A percentile compares a stretch with the other conserved stretches of the same genome.
Conservation (phyloP, 2,797 vertebrate species). For the Micromesistius poutassou region DNA sequence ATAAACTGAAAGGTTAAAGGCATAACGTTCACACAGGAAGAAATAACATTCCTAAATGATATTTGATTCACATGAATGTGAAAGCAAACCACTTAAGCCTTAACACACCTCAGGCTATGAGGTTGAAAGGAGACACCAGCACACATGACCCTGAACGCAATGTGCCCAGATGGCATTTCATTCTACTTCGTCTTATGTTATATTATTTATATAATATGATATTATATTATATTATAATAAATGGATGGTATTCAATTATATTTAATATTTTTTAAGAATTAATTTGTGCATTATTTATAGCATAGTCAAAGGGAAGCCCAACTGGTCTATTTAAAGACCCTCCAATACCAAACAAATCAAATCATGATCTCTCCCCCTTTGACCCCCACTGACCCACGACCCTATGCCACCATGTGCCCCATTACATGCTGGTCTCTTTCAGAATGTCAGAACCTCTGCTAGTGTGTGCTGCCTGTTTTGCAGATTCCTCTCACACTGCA, state of each 20-base stretch:
- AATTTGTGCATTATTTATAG: background rate
- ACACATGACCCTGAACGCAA: background rate
- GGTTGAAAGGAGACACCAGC: background rate
- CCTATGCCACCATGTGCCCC: slow-evolving; percentile 61
- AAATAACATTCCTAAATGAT: background rate
- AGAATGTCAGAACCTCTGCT: slow-evolving; percentile 77
- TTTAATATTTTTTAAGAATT: background rate
- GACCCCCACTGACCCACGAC: slow-evolving; percentile 21
- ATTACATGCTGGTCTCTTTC: slow-evolving; percentile 72
- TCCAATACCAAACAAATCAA: slow-evolving; percentile 1
- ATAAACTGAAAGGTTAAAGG: no score
- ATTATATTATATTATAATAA: background rate
- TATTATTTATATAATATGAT: background rate
- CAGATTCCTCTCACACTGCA: slow-evolving; percentile 82
- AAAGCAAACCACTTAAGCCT: background rate
- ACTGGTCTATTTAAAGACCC: background rate
- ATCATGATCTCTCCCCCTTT: slow-evolving; percentile 21
- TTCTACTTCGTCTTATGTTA: background rate
- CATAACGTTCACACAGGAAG: background rate
- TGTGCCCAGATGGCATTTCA: background rate
- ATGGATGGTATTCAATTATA: no score
- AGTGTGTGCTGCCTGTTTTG: slow-evolving; percentile 81
- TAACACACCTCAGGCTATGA: background rate
- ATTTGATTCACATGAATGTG: background rate
- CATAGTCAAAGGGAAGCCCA: background rate